These are phyloP conservation scores for Polyommatus iphigenia DNA, from an alignment of 2,888 invertebrate genomes.

Conservation along the genomic window DNA sequence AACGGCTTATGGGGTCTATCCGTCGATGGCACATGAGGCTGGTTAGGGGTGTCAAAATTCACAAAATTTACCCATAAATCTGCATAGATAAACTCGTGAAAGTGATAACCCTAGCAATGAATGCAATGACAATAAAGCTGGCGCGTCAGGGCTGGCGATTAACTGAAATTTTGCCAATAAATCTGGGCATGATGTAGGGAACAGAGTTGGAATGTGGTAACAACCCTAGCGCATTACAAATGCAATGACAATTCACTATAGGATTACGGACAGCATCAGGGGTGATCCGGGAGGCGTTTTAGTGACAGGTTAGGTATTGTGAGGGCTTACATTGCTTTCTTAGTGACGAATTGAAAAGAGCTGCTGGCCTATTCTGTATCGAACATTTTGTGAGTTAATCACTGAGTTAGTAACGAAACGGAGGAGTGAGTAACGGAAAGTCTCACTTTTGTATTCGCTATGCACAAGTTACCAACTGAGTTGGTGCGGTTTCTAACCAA, in stretches of 20 bases:
- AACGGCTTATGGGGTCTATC: constrained; percentile 9
- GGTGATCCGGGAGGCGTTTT: neutral
- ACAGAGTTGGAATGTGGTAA: neutral
- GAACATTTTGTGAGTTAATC: no score
- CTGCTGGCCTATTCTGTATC: no score
- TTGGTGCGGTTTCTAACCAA: no score
- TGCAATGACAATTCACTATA: constrained; percentile 20
- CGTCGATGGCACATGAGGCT: neutral
- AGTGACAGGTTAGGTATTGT: neutral
- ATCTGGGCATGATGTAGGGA: neutral
- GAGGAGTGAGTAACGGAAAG: no score
- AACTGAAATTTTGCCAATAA: neutral
- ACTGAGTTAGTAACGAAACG: no score
- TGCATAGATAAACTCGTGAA: neutral
- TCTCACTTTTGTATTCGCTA: no score
- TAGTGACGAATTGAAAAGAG: no score
- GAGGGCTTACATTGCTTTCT: neutral
- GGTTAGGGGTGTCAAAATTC: neutral
- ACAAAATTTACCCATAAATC: neutral
- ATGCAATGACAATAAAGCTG: neutral
- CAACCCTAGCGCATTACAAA: neutral
- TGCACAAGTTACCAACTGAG: no score
- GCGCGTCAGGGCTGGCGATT: neutral
- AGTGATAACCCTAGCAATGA: neutral
- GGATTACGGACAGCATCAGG: neutral